Base-by-base conservation (phyloP, 2,888 invertebrate genomes). In the Drosophila nigricruria region DNA sequence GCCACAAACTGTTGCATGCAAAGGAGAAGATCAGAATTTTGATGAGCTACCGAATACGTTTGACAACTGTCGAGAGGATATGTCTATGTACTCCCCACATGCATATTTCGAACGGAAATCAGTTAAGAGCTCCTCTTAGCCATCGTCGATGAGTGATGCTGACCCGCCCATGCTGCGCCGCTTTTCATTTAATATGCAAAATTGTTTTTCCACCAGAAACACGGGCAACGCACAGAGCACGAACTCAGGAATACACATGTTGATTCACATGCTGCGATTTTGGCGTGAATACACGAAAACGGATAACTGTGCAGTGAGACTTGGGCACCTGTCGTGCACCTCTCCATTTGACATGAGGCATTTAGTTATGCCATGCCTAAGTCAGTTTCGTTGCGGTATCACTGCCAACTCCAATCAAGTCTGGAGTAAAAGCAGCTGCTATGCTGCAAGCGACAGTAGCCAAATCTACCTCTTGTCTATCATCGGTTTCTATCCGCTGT, bases 331-430 rank as follows among this genome's bases (percentile, higher is more conserved):
- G 57, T 38, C 38, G 43, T 30, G 43, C 12, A 30, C 36, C 32
- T 45, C 20, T 40, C 45, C 38, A 32, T 23, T 49, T 47, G 72
- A 30, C 67, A 72, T 61, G 57, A 61, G 64, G 47, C 62, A 43
- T 53, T 61, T 62, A 68, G 25, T 52, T 40, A 40, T 64, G 40
- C 56, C 53, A 45, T 47, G 70, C 65, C 81, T 78, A 78, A 78
- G 69, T 65, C 72, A 54, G 54, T 36, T 70, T 56, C 42, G 47
- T 36, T 58, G 58, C 38, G 27, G 43, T 63, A 53, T 70, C 47
- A 61, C 59, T 77, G 81, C 60, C 81, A 69, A 77, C 72, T 83
- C 79, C 67, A 83, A 85, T 86, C 81, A 79, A 88, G 77, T 79
- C 79, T 68, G 77, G 72, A 56, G 23, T 63, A 60, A 18, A 43